Evolutionary conservation across 2,888 invertebrate species (phyloP).

Genomic region (Eristalis tenax): DNA sequence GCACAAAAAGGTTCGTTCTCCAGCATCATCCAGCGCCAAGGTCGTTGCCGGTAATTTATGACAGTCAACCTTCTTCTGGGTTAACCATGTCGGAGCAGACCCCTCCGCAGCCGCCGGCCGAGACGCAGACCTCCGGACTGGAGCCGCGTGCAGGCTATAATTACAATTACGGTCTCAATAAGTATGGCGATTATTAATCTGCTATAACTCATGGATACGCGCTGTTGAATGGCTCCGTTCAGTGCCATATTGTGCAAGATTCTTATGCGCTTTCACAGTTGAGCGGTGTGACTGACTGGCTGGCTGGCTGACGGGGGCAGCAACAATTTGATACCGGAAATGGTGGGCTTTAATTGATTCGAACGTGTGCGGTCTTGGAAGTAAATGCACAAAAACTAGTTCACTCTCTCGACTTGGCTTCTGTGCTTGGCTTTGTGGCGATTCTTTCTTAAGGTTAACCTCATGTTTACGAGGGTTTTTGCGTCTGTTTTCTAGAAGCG

Average conservation of each 20-base stretch:
- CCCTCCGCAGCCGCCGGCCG: neutral
- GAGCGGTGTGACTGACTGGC: constrained; percentile 29
- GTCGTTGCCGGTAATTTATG: constrained; percentile 53
- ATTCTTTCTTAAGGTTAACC: neutral
- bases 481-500: neutral
- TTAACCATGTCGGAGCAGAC: constrained; percentile 9
- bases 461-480: neutral
- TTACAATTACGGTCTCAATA: constrained; percentile 56
- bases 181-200: constrained; percentile 47
- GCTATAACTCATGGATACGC: constrained; percentile 51
- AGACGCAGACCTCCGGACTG: constrained; percentile 9
- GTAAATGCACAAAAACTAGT: neutral
- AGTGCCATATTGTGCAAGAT: constrained; percentile 6
- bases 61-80: constrained; percentile 54
- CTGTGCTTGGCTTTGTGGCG: neutral
- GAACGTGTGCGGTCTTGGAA: neutral
- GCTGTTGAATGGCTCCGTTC: constrained; percentile 35
- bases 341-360: constrained; percentile 2
- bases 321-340: constrained; percentile 34
- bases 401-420: neutral
- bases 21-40: constrained; percentile 26
- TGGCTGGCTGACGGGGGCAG: constrained; percentile 3
- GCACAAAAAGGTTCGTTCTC: constrained; percentile 40
- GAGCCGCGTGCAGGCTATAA: constrained; percentile 24
- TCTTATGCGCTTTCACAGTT: constrained; percentile 15